Evolutionary conservation across 2,888 invertebrate species (phyloP).

Genomic region (Rhagium mordax): DNA sequence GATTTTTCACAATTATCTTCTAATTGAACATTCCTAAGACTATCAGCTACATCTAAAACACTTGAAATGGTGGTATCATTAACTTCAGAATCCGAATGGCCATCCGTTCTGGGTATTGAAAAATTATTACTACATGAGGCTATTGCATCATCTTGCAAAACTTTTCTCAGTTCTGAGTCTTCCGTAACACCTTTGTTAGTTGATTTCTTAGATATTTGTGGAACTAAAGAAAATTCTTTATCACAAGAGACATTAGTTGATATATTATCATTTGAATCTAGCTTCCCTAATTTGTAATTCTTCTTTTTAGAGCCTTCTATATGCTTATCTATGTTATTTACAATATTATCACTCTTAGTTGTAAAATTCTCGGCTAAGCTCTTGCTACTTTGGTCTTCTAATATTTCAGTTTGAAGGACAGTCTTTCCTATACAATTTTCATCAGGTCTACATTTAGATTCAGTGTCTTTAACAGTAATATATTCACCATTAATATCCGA

Average conservation of each 20-base stretch:
- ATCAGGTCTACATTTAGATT: conserved; percentile 43
- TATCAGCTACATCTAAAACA: conserved; percentile 42
- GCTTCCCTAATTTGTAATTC: conserved; percentile 50
- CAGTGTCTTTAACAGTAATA: conserved; percentile 41
- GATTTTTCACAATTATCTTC: conserved; percentile 13
- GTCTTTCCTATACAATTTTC: conserved; percentile 40
- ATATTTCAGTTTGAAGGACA: conserved; percentile 34
- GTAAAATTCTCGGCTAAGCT: conserved; percentile 43
- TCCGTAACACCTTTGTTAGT: conserved; percentile 39
- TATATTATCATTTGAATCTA: conserved; percentile 59
- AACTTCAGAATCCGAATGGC: not conserved
- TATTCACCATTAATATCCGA: conserved; percentile 50
- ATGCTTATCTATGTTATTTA: conserved; percentile 54
- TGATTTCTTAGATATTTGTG: conserved; percentile 31
- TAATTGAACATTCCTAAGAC: conserved; percentile 28
- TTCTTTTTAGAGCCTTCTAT: conserved; percentile 52
- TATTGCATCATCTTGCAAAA: conserved; percentile 6
- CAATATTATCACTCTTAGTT: conserved; percentile 46
- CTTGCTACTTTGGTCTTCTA: conserved; percentile 53
- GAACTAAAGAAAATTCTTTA: conserved; percentile 43
- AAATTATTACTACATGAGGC: conserved; percentile 27
- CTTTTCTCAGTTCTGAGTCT: conserved; percentile 2
- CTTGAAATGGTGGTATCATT: conserved; percentile 9
- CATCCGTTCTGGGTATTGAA: not conserved
- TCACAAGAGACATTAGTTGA: conserved; percentile 52